Percentiles rank a stretch among this genome's conserved stretches.
Conservation (phyloP, 2,113 vertebrate genomes). For the Todiramphus saurophagus region DNA sequence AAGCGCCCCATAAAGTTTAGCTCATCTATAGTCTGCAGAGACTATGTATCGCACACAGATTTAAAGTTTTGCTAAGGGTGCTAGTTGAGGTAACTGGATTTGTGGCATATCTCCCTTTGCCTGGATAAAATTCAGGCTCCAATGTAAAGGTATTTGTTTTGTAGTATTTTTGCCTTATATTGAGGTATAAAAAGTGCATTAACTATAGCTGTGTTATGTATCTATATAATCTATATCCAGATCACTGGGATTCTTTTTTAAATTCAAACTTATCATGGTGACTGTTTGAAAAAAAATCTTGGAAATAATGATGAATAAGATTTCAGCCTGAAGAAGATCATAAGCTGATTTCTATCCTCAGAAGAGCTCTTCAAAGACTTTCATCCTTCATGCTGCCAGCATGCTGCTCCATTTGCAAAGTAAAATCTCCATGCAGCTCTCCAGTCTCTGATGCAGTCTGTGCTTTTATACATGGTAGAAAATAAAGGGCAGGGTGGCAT, state of each 20-base stretch:
- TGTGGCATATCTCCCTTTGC: background rate
- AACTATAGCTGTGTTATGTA: background rate
- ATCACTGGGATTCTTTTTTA: background rate
- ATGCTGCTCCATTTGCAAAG: slow-evolving; percentile 37
- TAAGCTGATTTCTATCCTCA: slow-evolving; percentile 32
- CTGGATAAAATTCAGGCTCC: background rate
- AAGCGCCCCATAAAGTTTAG: background rate
- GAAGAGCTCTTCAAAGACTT: slow-evolving; percentile 64
- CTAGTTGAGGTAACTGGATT: background rate
- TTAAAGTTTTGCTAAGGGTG: background rate
- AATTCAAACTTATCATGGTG: slow-evolving; percentile 13
- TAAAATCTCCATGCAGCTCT: slow-evolving; percentile 25
- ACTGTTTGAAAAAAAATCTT: background rate
- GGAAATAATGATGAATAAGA: background rate
- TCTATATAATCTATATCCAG: background rate
- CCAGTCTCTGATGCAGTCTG: background rate
- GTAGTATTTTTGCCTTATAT: background rate
- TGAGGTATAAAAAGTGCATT: background rate
- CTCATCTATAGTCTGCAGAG: background rate
- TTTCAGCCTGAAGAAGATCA: background rate
- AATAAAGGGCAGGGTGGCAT: background rate
- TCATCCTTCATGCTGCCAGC: slow-evolving; percentile 48
- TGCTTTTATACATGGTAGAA: background rate
- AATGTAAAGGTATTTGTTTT: background rate
- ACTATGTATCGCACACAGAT: background rate